These are phyloP conservation scores for Mythimna ferrago DNA, from an alignment of 2,888 invertebrate genomes.

Conservation along the genomic window DNA sequence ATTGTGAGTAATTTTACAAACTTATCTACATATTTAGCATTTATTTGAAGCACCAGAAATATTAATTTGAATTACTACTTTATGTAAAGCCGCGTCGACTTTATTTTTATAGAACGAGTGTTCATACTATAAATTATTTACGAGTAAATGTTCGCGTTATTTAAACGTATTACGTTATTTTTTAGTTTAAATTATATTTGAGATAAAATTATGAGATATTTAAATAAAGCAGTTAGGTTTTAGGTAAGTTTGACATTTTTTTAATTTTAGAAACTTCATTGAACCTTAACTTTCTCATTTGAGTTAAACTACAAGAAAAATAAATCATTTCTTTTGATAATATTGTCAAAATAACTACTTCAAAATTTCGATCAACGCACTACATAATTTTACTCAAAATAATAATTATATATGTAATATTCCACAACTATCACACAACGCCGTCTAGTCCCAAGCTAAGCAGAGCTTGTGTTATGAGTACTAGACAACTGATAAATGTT, in stretches of 20 bases:
- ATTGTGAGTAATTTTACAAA: slow-evolving; percentile 31
- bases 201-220: background rate
- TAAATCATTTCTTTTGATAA: too few relatives aligned
- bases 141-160: slow-evolving; percentile 23
- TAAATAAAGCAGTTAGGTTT: background rate
- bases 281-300: background rate
- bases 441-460: too few relatives aligned
- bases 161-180: slow-evolving; percentile 1
- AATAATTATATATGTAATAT: background rate
- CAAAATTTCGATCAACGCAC: background rate
- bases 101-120: slow-evolving; percentile 33
- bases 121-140: slow-evolving; percentile 6
- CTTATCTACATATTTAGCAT: slow-evolving; percentile 47
- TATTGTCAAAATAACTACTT: too few relatives aligned
- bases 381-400: background rate
- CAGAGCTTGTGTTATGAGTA: too few relatives aligned
- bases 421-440: too few relatives aligned
- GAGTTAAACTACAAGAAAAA: too few relatives aligned
- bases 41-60: slow-evolving; percentile 32
- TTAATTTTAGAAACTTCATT: background rate
- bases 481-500: too few relatives aligned
- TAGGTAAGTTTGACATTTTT: too few relatives aligned
- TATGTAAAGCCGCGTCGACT: slow-evolving; percentile 6
- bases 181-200: background rate
- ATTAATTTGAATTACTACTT: slow-evolving; percentile 48